Percentiles rank a stretch among this genome's conserved stretches.
These are phyloP conservation scores for Valencia hispanica DNA, from an alignment of 2,797 vertebrate genomes.

Conservation along the genomic window DNA sequence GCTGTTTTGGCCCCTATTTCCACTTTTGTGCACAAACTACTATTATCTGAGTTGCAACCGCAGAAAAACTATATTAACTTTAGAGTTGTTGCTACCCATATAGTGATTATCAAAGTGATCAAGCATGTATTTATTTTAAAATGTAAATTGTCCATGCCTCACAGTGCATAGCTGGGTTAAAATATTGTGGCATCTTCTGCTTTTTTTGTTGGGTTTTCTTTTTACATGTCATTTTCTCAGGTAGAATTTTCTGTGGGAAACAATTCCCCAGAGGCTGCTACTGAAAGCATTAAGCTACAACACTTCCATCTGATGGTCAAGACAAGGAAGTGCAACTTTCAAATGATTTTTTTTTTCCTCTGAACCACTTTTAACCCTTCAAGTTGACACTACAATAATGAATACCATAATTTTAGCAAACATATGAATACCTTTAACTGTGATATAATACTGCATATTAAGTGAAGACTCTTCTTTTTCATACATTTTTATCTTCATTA, in stretches of 20 bases:
- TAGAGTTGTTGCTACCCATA: background rate
- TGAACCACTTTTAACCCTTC: background rate
- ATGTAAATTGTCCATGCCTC: too few relatives aligned
- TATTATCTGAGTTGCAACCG: background rate
- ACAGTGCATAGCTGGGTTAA: too few relatives aligned
- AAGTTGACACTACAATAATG: background rate
- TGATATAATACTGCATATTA: background rate
- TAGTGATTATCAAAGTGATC: background rate
- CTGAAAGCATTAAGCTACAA: slow-evolving; percentile 30
- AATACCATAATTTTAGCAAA: background rate
- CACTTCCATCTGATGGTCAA: slow-evolving; percentile 51
- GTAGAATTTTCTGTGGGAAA: background rate
- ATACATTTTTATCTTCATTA: background rate
- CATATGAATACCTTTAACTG: background rate
- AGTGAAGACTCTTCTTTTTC: background rate
- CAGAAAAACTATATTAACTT: background rate
- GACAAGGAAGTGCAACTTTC: background rate
- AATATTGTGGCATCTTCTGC: background rate
- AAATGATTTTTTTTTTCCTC: background rate
- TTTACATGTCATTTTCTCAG: background rate
- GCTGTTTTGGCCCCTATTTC: too few relatives aligned
- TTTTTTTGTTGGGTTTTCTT: background rate
- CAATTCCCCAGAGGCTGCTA: background rate
- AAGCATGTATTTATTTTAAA: background rate
- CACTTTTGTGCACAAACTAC: background rate